Percentiles rank a stretch among this genome's conserved stretches.
phyloP scores from a whole-genome alignment of 2,797 vertebrate genomes.

The Aeoliscus strigatus region DNA sequence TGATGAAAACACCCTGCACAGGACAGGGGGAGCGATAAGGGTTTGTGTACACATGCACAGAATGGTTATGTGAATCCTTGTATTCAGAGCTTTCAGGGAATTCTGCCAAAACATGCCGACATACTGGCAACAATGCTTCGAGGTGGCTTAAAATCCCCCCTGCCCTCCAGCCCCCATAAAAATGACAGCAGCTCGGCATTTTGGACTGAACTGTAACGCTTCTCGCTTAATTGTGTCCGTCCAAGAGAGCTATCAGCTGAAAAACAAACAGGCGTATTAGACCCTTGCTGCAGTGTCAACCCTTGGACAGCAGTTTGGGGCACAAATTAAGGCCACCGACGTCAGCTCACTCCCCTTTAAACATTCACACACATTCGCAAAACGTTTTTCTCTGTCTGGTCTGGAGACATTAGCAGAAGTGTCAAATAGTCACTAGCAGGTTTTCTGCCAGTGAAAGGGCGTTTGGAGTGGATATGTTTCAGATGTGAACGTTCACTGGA shows the following conservation, averaged over 20 bases:
- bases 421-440: slow-evolving; percentile 73
- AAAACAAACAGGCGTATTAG: slow-evolving; percentile 50
- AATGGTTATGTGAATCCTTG: slow-evolving; percentile 29
- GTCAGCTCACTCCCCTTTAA: slow-evolving; percentile 74
- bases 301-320: slow-evolving; percentile 52
- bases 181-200: slow-evolving; percentile 29
- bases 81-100: slow-evolving; percentile 45
- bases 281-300: slow-evolving; percentile 21
- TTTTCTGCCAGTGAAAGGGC: slow-evolving; percentile 52
- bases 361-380: slow-evolving; percentile 76
- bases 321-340: slow-evolving; percentile 62
- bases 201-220: slow-evolving; percentile 31
- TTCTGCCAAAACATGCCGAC: slow-evolving; percentile 52
- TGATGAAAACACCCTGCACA: slow-evolving; percentile 32
- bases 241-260: slow-evolving; percentile 23
- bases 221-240: slow-evolving; percentile 41
- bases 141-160: slow-evolving; percentile 46
- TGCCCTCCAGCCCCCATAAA: slow-evolving; percentile 3
- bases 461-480: too few relatives aligned
- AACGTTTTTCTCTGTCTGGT: slow-evolving; percentile 77
- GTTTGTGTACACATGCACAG: slow-evolving; percentile 21
- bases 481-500: too few relatives aligned
- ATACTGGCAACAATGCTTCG: slow-evolving; percentile 50
- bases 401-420: slow-evolving; percentile 62
- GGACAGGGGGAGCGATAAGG: slow-evolving; percentile 30